These are phyloP conservation scores for Apamea sordens DNA, from an alignment of 2,888 invertebrate genomes.

Conservation along the genomic window DNA sequence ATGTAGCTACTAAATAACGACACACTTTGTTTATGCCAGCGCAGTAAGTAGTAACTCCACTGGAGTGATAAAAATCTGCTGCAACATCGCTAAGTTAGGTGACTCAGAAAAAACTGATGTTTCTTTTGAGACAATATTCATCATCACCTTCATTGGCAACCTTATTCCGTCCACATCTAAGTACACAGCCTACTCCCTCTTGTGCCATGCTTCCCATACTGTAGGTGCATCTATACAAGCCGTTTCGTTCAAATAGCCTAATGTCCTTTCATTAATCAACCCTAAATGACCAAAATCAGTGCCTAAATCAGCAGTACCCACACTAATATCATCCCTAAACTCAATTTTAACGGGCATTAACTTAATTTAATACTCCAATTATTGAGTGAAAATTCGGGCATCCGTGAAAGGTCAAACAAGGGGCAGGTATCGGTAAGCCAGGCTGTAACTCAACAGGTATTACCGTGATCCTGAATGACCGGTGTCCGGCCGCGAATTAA, in stretches of 20 bases:
- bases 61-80: background rate
- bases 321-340: constrained; percentile 14
- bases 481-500: constrained; percentile 82
- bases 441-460: constrained; percentile 89
- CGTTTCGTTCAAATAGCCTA: background rate
- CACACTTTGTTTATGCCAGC: constrained; percentile 6
- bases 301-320: constrained; percentile 2
- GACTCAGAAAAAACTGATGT: too few relatives aligned
- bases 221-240: background rate
- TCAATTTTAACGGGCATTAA: constrained; percentile 47
- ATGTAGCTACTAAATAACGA: background rate
- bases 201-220: too few relatives aligned
- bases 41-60: constrained; percentile 13
- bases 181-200: too few relatives aligned
- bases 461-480: constrained; percentile 85
- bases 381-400: constrained; percentile 61
- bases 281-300: background rate
- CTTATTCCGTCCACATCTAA: too few relatives aligned
- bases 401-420: constrained; percentile 70
- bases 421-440: constrained; percentile 76
- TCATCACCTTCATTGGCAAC: too few relatives aligned
- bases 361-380: constrained; percentile 60
- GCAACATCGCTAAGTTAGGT: background rate
- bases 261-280: background rate
- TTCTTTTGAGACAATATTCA: too few relatives aligned